Percentiles rank a stretch among this genome's conserved stretches.
Evolutionary conservation across 2,797 vertebrate species (phyloP).

Genomic region (Alosa sapidissima): DNA sequence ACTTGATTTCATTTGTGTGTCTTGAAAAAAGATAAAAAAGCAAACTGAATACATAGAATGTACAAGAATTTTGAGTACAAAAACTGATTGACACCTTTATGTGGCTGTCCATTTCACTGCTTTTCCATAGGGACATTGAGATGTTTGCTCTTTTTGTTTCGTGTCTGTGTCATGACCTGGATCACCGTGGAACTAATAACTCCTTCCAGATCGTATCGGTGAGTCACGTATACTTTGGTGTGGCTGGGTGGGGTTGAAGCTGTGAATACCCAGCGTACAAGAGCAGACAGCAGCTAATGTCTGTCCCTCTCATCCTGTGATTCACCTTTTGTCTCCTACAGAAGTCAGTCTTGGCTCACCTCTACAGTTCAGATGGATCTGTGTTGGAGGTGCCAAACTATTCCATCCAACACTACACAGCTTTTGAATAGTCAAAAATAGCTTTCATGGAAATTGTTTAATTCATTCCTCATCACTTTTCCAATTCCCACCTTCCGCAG

Average conservation of each 20-base stretch:
- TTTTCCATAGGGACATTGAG: conserved; percentile 76
- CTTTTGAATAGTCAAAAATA: background rate
- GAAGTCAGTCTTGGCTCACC: conserved; percentile 80
- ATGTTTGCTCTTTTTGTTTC: conserved; percentile 83
- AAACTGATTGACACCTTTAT: background rate
- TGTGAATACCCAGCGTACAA: background rate
- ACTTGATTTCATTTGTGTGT: background rate
- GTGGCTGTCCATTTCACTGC: background rate
- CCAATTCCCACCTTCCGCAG: conserved; percentile 53
- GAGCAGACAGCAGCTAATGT: background rate
- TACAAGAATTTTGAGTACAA: background rate
- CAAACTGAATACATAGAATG: background rate
- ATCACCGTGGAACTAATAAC: conserved; percentile 83
- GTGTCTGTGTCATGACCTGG: conserved; percentile 84
- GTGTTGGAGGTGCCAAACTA: conserved; percentile 80
- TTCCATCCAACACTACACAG: background rate
- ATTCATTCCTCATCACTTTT: background rate
- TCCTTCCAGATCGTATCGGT: conserved; percentile 85
- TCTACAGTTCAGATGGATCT: conserved; percentile 83
- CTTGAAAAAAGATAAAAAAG: background rate
- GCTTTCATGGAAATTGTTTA: conserved; percentile 16
- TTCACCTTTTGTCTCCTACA: conserved; percentile 49
- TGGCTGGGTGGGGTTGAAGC: background rate
- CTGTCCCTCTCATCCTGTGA: background rate
- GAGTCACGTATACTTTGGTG: conserved; percentile 40